Conservation (phyloP, 2,888 invertebrate species). For the Sarcophaga caerulescens region DNA sequence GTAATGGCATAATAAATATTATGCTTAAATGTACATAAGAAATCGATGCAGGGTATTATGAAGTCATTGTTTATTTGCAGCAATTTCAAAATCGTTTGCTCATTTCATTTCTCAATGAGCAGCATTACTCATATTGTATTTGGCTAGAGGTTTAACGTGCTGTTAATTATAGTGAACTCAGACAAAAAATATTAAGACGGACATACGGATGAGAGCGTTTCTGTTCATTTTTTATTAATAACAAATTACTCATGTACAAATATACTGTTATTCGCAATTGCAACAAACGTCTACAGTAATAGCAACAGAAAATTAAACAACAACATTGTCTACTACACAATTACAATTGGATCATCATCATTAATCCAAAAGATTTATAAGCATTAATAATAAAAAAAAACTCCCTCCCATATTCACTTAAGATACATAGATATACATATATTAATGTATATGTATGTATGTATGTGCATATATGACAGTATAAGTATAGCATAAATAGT, state of each 20-base stretch:
- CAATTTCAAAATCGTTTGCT: no score
- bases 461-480: background rate
- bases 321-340: constrained; percentile 6
- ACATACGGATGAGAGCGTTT: constrained; percentile 57
- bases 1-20: no score
- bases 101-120: constrained; percentile 5
- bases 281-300: background rate
- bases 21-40: no score
- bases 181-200: constrained; percentile 47
- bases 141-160: constrained; percentile 39
- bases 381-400: background rate
- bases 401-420: background rate
- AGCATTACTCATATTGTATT: background rate
- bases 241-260: constrained; percentile 38
- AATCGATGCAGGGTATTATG: no score
- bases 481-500: background rate
- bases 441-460: background rate
- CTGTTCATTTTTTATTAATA: constrained; percentile 52
- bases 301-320: background rate
- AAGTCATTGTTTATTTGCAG: no score
- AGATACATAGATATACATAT: background rate
- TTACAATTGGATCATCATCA: constrained; percentile 55
- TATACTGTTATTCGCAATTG: constrained; percentile 31
- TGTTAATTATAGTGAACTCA: constrained; percentile 56
- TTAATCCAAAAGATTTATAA: constrained; percentile 38